Evolutionary conservation across 2,888 invertebrate species (phyloP).

Genomic region (Eupeodes latifasciatus): DNA sequence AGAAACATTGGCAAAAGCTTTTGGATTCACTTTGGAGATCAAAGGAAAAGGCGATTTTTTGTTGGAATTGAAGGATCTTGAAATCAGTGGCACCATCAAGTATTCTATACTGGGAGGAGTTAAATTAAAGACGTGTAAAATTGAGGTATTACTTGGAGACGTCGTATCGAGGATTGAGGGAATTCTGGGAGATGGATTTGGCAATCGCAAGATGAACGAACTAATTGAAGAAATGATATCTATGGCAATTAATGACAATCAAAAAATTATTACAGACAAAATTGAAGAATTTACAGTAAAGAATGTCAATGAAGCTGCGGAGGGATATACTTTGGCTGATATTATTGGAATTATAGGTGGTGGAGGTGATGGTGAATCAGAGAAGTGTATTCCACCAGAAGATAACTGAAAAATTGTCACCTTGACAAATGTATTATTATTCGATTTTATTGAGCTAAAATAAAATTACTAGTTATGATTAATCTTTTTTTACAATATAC

Average conservation of each 20-base stretch:
- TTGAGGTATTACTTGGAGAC: slow-evolving; percentile 78
- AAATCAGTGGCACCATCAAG: slow-evolving; percentile 79
- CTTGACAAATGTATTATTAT: not conserved
- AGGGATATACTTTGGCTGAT: slow-evolving; percentile 79
- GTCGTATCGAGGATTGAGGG: slow-evolving; percentile 80
- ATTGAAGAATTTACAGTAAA: slow-evolving; percentile 78
- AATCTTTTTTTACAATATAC: not conserved
- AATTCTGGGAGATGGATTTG: slow-evolving; percentile 78
- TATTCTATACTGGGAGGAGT: slow-evolving; percentile 79
- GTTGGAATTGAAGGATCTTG: slow-evolving; percentile 79
- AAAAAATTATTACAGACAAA: slow-evolving; percentile 77
- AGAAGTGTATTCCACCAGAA: slow-evolving; percentile 56
- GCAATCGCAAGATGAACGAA: slow-evolving; percentile 80
- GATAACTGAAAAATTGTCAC: slow-evolving; percentile 22
- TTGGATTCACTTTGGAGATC: slow-evolving; percentile 81
- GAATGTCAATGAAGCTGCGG: slow-evolving; percentile 79
- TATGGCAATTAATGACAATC: slow-evolving; percentile 81
- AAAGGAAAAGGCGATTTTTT: slow-evolving; percentile 80
- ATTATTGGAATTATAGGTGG: slow-evolving; percentile 77
- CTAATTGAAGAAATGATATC: slow-evolving; percentile 80
- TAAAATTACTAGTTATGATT: not conserved
- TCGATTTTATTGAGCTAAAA: not conserved
- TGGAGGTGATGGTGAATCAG: slow-evolving; percentile 34
- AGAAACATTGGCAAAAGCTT: slow-evolving; percentile 78
- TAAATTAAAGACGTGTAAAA: slow-evolving; percentile 79